phyloP scores from a whole-genome alignment of 2,113 vertebrate species.

The Capricornis sumatraensis region DNA sequence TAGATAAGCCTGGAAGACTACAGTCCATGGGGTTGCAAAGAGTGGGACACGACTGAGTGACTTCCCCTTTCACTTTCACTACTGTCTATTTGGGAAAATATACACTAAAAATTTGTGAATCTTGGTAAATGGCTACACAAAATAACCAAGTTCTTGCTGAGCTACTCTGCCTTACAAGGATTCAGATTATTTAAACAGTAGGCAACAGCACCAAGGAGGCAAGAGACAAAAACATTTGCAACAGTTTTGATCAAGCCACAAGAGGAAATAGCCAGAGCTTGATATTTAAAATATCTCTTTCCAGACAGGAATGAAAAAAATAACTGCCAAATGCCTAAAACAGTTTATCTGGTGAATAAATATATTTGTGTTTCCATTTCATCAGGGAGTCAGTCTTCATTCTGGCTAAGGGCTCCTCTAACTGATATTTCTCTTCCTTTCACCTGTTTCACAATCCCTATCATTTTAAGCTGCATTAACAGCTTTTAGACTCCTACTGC shows the following conservation, averaged over 20 bases:
- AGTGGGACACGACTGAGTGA: background rate
- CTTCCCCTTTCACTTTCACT: background rate
- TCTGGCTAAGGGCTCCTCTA: background rate
- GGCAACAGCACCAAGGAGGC: background rate
- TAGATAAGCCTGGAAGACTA: background rate
- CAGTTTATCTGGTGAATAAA: background rate
- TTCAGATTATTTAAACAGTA: background rate
- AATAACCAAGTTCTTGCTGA: background rate
- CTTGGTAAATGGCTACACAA: background rate
- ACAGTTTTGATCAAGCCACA: background rate
- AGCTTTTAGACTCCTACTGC: background rate
- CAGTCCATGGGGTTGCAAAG: background rate
- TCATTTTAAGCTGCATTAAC: background rate
- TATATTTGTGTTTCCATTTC: background rate
- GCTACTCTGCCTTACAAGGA: background rate
- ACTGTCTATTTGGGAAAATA: background rate
- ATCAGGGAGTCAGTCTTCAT: background rate
- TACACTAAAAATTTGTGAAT: background rate
- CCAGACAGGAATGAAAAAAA: background rate
- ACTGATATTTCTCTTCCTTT: background rate
- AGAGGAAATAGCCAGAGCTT: background rate
- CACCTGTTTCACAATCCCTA: rapidly evolving
- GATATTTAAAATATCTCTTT: background rate
- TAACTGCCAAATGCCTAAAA: background rate
- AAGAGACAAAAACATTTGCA: background rate